A percentile compares a stretch with the other conserved stretches of the same genome.
phyloP scores from a whole-genome alignment of 1,140 invertebrate species.

The Neomicropteryx cornuta region DNA sequence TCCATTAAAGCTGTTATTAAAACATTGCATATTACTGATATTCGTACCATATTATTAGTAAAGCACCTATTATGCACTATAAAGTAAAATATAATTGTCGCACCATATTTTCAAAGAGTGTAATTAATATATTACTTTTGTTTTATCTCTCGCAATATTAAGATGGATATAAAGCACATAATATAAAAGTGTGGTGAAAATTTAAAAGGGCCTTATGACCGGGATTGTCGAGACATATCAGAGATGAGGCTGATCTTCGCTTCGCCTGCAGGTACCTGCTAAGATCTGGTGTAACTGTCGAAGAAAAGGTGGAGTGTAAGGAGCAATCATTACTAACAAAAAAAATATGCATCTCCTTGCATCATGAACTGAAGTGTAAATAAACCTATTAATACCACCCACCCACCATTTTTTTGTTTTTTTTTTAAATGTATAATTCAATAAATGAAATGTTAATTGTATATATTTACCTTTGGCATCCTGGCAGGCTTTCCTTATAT shows the following conservation, averaged over 20 bases:
- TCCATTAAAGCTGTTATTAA: not conserved
- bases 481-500: slow-evolving; percentile 63
- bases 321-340: not conserved
- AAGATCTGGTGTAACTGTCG: not conserved
- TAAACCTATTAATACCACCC: not conserved
- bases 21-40: not conserved
- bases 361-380: not conserved
- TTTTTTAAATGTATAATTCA: not conserved
- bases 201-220: no score
- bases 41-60: no score
- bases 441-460: slow-evolving; percentile 1
- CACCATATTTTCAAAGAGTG: not conserved
- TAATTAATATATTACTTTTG: no score
- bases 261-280: no score
- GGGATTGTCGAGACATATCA: no score
- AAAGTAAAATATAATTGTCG: no score
- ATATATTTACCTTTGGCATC: slow-evolving; percentile 59
- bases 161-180: no score
- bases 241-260: no score
- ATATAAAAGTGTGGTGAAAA: no score
- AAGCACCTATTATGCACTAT: no score
- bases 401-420: not conserved
- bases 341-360: not conserved
- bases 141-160: no score
- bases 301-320: not conserved